These are phyloP conservation scores for Psylliodes chrysocephalus DNA, from an alignment of 2,888 invertebrate genomes.

Conservation along the genomic window DNA sequence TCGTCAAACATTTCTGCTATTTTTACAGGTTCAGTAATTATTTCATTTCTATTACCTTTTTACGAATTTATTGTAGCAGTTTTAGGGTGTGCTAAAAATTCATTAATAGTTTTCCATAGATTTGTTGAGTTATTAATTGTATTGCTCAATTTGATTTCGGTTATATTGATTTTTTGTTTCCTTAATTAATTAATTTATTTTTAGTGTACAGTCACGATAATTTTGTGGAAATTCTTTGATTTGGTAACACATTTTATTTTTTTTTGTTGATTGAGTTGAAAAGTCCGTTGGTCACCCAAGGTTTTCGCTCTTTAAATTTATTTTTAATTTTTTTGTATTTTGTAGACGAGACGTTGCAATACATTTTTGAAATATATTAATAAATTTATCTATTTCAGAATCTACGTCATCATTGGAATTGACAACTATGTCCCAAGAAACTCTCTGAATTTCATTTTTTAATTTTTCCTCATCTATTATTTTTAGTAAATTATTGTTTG, in stretches of 20 bases:
- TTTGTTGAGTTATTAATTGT: conserved; percentile 10
- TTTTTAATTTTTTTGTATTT: not conserved
- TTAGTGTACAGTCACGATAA: not conserved
- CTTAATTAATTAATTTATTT: not conserved
- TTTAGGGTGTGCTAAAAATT: not conserved
- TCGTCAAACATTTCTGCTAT: conserved; percentile 11
- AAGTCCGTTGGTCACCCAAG: too few relatives aligned
- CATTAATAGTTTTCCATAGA: conserved; percentile 14
- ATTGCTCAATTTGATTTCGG: not conserved
- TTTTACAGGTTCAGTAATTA: not conserved
- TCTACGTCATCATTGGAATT: not conserved
- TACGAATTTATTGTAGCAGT: not conserved
- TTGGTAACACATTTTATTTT: too few relatives aligned
- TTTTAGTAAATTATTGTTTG: not conserved
- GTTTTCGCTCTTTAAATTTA: too few relatives aligned
- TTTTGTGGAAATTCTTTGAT: too few relatives aligned
- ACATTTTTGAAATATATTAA: not conserved
- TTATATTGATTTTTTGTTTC: not conserved
- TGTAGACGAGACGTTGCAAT: not conserved
- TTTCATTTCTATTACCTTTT: not conserved
- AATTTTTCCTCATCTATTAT: not conserved
- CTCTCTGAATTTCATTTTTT: not conserved
- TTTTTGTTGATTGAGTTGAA: too few relatives aligned
- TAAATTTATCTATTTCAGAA: not conserved
- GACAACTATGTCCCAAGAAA: too few relatives aligned